Conservation (phyloP, 2,113 vertebrate species). For the mouse (Mus musculus) region DNA sequence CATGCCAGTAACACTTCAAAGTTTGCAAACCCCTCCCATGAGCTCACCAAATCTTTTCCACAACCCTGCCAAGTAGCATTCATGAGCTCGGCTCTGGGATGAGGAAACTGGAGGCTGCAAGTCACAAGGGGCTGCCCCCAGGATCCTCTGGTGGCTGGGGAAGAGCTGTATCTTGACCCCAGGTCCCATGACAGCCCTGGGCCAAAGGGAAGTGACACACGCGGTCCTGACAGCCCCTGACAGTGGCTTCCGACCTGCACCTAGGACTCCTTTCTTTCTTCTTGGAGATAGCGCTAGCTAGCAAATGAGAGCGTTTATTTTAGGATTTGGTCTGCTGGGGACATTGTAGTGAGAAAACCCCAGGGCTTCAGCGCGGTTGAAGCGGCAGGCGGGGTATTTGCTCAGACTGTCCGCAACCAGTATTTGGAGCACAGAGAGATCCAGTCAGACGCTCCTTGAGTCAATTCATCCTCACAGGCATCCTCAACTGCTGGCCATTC, state of each 20-base stretch:
- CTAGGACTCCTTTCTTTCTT: not conserved
- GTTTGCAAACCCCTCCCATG: conserved; percentile 13
- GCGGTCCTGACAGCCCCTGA: not conserved
- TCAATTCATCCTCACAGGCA: not conserved
- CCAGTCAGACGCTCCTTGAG: not conserved
- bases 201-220: not conserved
- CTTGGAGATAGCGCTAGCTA: not conserved
- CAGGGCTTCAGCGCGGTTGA: not conserved
- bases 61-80: conserved; percentile 24
- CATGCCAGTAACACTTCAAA: not conserved
- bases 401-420: no score
- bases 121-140: conserved; percentile 42
- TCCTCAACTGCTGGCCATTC: not conserved
- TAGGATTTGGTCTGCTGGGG: conserved; percentile 3
- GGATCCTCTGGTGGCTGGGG: not conserved
- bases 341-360: not conserved
- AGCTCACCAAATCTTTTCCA: conserved; percentile 49
- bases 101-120: conserved; percentile 56
- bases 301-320: conserved; percentile 3
- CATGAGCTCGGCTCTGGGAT: not conserved
- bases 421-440: conserved; percentile 10
- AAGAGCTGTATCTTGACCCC: conserved; percentile 51
- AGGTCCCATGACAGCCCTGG: conserved; percentile 47
- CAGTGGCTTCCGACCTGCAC: conserved; percentile 8
- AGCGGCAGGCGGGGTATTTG: not conserved